These are phyloP conservation scores for Lasioglossum leucozonium DNA, from an alignment of 2,888 invertebrate species.

Conservation along the genomic window DNA sequence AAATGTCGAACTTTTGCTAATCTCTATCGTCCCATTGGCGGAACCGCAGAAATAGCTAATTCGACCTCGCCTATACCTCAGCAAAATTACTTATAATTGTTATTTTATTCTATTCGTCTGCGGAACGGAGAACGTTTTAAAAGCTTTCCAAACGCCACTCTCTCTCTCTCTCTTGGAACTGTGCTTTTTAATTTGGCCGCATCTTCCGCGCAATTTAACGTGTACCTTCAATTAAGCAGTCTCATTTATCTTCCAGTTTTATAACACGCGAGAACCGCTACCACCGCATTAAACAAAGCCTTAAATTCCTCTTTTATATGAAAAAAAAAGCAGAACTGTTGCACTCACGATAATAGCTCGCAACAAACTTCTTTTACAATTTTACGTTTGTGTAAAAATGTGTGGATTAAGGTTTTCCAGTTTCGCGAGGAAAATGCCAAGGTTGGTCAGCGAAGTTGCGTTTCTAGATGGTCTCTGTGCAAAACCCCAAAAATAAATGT, in stretches of 20 bases:
- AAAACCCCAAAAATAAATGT: not conserved
- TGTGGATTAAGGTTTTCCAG: not conserved
- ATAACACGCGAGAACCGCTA: not conserved
- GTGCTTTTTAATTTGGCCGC: not conserved
- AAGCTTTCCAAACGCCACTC: not conserved
- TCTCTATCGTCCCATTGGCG: not conserved
- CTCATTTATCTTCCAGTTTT: not conserved
- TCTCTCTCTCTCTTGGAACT: too few species aligned
- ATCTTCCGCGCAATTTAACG: not conserved
- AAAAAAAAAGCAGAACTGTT: not conserved
- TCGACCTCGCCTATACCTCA: not conserved
- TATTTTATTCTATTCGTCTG: not conserved
- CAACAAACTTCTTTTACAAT: not conserved
- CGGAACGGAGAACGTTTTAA: not conserved
- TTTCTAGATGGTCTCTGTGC: not conserved
- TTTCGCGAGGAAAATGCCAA: not conserved
- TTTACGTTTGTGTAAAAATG: not conserved
- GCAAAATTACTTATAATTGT: not conserved
- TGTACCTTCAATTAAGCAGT: not conserved
- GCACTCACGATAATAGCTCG: not conserved
- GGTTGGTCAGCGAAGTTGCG: not conserved
- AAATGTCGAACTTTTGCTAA: slow-evolving; percentile 11
- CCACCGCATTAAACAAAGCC: not conserved
- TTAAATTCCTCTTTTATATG: not conserved
- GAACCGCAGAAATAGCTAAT: not conserved